Conservation (phyloP, 2,888 invertebrate species). For the Kuschelorhynchus macadamiae region DNA sequence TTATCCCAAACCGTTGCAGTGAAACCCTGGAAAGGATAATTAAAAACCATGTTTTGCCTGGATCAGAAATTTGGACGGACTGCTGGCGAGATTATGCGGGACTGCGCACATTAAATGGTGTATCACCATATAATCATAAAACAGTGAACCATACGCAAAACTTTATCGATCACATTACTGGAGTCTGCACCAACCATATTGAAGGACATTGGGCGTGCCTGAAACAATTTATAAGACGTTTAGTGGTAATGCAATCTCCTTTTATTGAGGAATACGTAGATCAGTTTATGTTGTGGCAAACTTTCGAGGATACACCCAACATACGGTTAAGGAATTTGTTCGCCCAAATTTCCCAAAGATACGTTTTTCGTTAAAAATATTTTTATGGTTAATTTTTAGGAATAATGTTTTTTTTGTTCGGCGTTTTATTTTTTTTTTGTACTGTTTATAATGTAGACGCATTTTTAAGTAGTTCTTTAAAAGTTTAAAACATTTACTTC, state of each 20-base stretch:
- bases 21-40: neutral
- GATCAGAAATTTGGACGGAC: neutral
- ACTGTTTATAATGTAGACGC: no score
- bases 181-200: neutral
- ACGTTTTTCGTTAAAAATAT: no score
- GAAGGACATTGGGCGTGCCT: neutral
- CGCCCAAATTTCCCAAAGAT: no score
- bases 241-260: neutral
- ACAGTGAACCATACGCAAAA: neutral
- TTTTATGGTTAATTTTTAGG: no score
- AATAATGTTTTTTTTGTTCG: no score
- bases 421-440: no score
- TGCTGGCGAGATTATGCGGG: neutral
- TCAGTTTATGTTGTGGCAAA: neutral
- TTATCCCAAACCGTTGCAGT: neutral
- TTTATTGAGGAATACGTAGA: neutral
- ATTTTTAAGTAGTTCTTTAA: no score
- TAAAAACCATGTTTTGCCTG: neutral
- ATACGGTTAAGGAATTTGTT: no score
- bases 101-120: neutral
- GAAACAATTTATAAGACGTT: neutral
- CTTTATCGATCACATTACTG: neutral
- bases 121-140: neutral
- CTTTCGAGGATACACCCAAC: neutral
- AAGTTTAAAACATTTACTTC: no score